Evolutionary conservation across 2,113 vertebrate genomes (phyloP).

Genomic region (Regulus satrapa): DNA sequence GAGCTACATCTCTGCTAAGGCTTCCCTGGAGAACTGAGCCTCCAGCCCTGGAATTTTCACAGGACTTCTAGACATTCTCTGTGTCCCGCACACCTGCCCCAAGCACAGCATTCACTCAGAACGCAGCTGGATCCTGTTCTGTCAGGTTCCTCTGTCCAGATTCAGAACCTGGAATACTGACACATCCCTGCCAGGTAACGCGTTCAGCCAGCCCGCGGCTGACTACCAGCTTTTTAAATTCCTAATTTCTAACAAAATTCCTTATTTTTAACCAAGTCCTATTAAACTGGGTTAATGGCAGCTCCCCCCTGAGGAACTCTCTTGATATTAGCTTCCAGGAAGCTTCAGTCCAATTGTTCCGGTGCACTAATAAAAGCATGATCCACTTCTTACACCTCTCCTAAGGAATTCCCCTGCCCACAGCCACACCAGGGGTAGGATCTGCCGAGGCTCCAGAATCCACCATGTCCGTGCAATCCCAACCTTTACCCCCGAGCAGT

Average conservation of each 20-base stretch:
- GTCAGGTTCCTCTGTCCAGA: background rate
- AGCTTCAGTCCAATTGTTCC: background rate
- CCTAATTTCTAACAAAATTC: too few species aligned
- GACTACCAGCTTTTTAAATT: background rate
- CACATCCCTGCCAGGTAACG: background rate
- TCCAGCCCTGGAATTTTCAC: background rate
- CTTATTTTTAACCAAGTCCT: background rate
- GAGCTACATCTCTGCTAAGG: background rate
- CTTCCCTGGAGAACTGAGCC: background rate
- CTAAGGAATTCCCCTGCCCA: background rate
- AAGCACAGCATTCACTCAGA: background rate
- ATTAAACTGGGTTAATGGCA: background rate
- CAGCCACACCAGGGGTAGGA: background rate
- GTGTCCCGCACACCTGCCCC: background rate
- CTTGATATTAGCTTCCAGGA: background rate
- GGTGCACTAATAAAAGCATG: accelerated
- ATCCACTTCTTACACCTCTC: background rate
- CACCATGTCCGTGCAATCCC: accelerated
- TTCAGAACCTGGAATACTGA: background rate
- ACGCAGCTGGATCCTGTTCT: background rate
- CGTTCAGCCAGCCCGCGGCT: background rate
- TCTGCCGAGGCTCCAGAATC: background rate
- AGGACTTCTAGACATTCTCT: background rate
- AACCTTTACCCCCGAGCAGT: background rate
- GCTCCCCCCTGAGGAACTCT: background rate